Conservation (phyloP, 2,113 vertebrate species). For the Labeo catla region DNA sequence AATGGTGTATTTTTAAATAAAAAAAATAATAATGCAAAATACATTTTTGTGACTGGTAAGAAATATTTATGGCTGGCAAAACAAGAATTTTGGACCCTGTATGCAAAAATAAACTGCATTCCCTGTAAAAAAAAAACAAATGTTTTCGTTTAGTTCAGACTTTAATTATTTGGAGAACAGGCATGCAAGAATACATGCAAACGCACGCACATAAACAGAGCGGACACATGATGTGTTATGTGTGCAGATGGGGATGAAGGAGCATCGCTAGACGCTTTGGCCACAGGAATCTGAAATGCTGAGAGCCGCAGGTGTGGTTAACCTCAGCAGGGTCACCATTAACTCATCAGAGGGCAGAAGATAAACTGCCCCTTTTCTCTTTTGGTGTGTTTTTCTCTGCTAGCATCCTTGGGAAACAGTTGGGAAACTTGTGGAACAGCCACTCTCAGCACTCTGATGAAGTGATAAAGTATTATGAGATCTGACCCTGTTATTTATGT, state of each 20-base stretch:
- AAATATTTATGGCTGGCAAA: not conserved
- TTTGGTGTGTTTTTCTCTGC: slow-evolving; percentile 47
- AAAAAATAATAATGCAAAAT: not conserved
- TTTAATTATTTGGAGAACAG: not conserved
- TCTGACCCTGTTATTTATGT: not conserved
- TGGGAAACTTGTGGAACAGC: slow-evolving; percentile 4
- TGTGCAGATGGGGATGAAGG: not conserved
- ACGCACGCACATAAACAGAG: slow-evolving; percentile 11
- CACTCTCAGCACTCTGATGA: slow-evolving; percentile 10
- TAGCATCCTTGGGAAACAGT: slow-evolving; percentile 1
- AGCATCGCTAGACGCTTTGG: not conserved
- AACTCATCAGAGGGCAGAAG: slow-evolving; percentile 22
- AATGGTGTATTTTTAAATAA: not conserved
- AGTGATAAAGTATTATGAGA: slow-evolving; percentile 6
- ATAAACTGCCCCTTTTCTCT: slow-evolving; percentile 26
- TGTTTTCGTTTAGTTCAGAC: not conserved
- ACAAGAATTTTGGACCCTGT: not conserved
- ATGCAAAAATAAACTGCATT: not conserved
- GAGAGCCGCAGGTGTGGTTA: slow-evolving; percentile 70
- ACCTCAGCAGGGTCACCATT: slow-evolving; percentile 69
- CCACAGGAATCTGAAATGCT: slow-evolving; percentile 28
- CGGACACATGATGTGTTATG: not conserved
- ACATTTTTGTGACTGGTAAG: not conserved
- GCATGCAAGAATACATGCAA: not conserved
- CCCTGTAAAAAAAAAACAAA: not conserved